Evolutionary conservation across 2,113 vertebrate species (phyloP).

Genomic region (Cranoglanis bouderius): DNA sequence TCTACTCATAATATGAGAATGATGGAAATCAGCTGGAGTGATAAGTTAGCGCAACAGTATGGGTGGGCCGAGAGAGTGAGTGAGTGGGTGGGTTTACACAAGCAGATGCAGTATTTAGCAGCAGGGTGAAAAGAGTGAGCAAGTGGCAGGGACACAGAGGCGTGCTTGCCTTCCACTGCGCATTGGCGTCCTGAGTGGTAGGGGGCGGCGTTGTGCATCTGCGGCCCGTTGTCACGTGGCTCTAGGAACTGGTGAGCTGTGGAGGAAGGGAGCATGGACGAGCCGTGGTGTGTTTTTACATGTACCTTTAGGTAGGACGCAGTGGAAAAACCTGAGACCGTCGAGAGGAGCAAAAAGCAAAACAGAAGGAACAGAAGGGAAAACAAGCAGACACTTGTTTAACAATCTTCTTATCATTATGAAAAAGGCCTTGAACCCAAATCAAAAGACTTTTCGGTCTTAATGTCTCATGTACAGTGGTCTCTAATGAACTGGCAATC

Average conservation of each 20-base stretch:
- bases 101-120: slow-evolving; percentile 66
- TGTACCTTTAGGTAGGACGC: slow-evolving; percentile 99
- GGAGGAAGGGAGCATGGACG: slow-evolving; percentile 84
- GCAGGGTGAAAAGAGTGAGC: slow-evolving; percentile 67
- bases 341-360: slow-evolving; percentile 81
- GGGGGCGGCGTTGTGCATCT: slow-evolving; percentile 95
- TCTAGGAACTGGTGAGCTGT: slow-evolving; percentile 89
- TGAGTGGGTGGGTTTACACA: slow-evolving; percentile 50
- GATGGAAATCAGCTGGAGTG: slow-evolving; percentile 29
- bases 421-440: not conserved
- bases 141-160: slow-evolving; percentile 68
- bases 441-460: slow-evolving; percentile 5
- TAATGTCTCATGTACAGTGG: not conserved
- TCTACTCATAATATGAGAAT: not conserved
- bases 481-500: not conserved
- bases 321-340: slow-evolving; percentile 99
- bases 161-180: slow-evolving; percentile 99
- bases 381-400: slow-evolving; percentile 46
- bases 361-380: slow-evolving; percentile 57
- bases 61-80: slow-evolving; percentile 40
- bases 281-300: slow-evolving; percentile 99
- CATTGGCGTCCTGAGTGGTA: slow-evolving; percentile 99
- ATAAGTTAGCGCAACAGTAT: slow-evolving; percentile 50
- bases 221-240: slow-evolving; percentile 84
- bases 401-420: not conserved